phyloP scores from a whole-genome alignment of 1,140 invertebrate species.

The Mercenaria mercenaria region DNA sequence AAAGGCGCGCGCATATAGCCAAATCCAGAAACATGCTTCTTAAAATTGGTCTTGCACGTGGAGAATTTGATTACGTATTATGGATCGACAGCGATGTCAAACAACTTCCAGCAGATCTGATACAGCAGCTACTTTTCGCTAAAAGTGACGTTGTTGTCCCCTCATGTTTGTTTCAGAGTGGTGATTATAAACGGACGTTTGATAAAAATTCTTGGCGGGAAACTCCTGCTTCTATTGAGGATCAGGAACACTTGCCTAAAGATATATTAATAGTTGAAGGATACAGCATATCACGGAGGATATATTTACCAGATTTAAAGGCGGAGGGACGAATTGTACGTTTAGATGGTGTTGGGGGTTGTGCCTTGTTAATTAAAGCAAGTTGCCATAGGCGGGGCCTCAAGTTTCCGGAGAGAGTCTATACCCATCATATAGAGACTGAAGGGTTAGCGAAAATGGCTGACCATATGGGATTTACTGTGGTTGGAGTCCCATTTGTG shows the following conservation, averaged over 20 bases:
- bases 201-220: slow-evolving; percentile 84
- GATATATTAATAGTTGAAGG: slow-evolving; percentile 80
- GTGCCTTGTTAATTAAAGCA: slow-evolving; percentile 77
- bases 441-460: slow-evolving; percentile 84
- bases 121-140: slow-evolving; percentile 81
- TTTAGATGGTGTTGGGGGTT: slow-evolving; percentile 84
- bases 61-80: slow-evolving; percentile 78
- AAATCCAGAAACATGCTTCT: slow-evolving; percentile 79
- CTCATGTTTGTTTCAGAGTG: slow-evolving; percentile 74
- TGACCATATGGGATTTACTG: slow-evolving; percentile 75
- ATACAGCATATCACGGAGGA: slow-evolving; percentile 76
- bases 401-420: slow-evolving; percentile 79
- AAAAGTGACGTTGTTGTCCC: slow-evolving; percentile 79
- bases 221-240: slow-evolving; percentile 74
- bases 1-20: slow-evolving; percentile 79
- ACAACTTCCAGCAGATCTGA: slow-evolving; percentile 76
- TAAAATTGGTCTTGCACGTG: slow-evolving; percentile 66
- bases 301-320: slow-evolving; percentile 80
- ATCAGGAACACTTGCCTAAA: slow-evolving; percentile 67
- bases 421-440: slow-evolving; percentile 83
- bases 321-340: slow-evolving; percentile 80
- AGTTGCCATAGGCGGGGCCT: slow-evolving; percentile 80
- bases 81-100: slow-evolving; percentile 83
- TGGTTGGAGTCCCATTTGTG: slow-evolving; percentile 81
- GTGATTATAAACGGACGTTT: slow-evolving; percentile 73